Conservation (phyloP, 2,888 invertebrate species). For the Agrochola circellaris region DNA sequence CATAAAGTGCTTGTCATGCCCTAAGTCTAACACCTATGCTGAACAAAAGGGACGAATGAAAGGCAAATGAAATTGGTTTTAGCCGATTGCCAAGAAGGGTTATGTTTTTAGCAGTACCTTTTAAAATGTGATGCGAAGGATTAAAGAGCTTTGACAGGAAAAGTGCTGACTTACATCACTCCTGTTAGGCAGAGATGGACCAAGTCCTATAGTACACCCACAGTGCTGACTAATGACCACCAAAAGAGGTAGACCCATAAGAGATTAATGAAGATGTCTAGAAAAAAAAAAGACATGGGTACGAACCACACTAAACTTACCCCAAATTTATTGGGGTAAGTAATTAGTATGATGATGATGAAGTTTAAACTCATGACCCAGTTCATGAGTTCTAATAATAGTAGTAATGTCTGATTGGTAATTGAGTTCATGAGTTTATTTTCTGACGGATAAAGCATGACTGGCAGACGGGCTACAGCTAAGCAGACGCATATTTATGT, state of each 20-base stretch:
- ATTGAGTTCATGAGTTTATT: too few relatives aligned
- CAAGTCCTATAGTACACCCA: not conserved
- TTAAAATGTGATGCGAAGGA: not conserved
- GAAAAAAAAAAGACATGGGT: not conserved
- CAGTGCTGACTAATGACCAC: not conserved
- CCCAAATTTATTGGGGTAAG: not conserved
- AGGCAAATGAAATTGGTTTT: not conserved
- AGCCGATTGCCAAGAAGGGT: not conserved
- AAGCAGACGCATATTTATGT: not conserved
- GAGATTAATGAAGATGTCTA: not conserved
- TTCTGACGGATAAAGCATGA: too few relatives aligned
- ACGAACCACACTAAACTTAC: not conserved
- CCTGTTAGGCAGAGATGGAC: not conserved
- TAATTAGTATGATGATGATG: not conserved
- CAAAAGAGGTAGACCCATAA: not conserved
- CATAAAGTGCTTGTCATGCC: slow-evolving; percentile 31
- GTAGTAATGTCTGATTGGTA: too few relatives aligned
- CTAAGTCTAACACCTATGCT: slow-evolving; percentile 3
- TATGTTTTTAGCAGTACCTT: not conserved
- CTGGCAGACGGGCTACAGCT: not conserved
- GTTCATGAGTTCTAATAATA: too few relatives aligned
- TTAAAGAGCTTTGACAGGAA: not conserved
- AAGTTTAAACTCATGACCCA: not conserved
- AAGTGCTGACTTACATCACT: not conserved
- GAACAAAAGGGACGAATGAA: not conserved